Evolutionary conservation across 2,888 invertebrate species (phyloP).

Genomic region (Zaprionus bogoriensis): DNA sequence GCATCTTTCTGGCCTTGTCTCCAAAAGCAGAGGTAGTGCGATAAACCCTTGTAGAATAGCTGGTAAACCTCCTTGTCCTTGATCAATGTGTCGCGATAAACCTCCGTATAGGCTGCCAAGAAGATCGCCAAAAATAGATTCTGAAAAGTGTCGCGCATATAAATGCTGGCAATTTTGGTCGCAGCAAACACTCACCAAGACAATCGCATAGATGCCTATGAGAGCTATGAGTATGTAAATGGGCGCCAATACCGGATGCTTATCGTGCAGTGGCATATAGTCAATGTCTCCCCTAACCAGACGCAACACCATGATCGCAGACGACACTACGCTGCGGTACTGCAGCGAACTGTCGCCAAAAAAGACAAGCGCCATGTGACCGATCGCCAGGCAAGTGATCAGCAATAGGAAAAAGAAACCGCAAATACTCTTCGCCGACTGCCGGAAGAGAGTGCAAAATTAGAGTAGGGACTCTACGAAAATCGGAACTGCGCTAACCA

Average conservation of each 20-base stretch:
- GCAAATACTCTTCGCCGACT: conserved; percentile 10
- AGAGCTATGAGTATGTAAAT: conserved; percentile 5
- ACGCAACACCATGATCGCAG: neutral
- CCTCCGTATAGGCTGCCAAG: conserved; percentile 4
- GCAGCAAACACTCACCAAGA: conserved; percentile 1
- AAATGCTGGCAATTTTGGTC: neutral
- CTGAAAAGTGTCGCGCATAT: neutral
- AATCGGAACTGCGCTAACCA: too few species aligned
- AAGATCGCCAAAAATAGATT: conserved; percentile 32
- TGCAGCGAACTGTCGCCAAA: too few species aligned
- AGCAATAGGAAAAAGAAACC: conserved; percentile 3
- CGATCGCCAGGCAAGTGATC: neutral
- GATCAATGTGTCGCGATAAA: neutral
- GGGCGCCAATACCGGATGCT: neutral
- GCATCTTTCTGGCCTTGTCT: too few species aligned
- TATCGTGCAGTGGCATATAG: neutral
- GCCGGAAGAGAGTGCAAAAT: neutral
- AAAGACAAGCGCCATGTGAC: conserved; percentile 10
- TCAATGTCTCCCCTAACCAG: conserved; percentile 5
- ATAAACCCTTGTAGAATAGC: conserved; percentile 3
- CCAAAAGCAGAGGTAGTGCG: neutral
- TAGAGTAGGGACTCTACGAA: too few species aligned
- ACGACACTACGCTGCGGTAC: neutral
- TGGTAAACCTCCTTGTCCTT: conserved; percentile 5
- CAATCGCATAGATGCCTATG: neutral